Evolutionary conservation across 1,140 invertebrate species (phyloP).

Genomic region (Delia radicum): DNA sequence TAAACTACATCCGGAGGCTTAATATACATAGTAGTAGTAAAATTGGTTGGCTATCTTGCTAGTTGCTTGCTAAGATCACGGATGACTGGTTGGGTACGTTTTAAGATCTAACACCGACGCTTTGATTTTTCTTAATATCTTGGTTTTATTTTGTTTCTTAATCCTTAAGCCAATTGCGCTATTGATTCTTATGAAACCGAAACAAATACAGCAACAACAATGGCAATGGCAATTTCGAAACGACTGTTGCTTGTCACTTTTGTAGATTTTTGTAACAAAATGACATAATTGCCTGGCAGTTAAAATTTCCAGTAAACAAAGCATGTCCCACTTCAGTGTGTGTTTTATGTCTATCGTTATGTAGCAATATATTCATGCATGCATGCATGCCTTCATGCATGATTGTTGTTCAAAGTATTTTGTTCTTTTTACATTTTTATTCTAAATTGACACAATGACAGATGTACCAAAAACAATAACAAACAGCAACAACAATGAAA

Average conservation of each 20-base stretch:
- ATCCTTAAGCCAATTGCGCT: neutral
- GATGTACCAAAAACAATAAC: slow-evolving; percentile 18
- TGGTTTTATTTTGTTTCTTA: neutral
- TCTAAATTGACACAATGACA: slow-evolving; percentile 23
- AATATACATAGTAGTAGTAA: neutral
- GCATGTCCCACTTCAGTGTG: neutral
- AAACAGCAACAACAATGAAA: slow-evolving; percentile 3
- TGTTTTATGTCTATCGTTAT: neutral
- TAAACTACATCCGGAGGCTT: neutral
- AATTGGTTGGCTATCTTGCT: neutral
- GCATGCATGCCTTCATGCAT: neutral
- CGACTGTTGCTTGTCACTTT: slow-evolving; percentile 13
- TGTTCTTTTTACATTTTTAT: slow-evolving; percentile 20
- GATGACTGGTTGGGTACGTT: neutral
- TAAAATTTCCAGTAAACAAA: neutral
- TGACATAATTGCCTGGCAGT: slow-evolving; percentile 24
- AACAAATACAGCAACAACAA: neutral
- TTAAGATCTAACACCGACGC: neutral
- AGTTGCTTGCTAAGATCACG: neutral
- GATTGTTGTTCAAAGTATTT: neutral
- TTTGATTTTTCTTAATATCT: neutral
- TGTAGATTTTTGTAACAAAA: slow-evolving; percentile 15
- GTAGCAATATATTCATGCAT: neutral
- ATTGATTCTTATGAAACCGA: neutral
- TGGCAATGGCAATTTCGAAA: slow-evolving; percentile 6